Conservation (phyloP, 2,888 invertebrate species). For the Athetis lepigone region DNA sequence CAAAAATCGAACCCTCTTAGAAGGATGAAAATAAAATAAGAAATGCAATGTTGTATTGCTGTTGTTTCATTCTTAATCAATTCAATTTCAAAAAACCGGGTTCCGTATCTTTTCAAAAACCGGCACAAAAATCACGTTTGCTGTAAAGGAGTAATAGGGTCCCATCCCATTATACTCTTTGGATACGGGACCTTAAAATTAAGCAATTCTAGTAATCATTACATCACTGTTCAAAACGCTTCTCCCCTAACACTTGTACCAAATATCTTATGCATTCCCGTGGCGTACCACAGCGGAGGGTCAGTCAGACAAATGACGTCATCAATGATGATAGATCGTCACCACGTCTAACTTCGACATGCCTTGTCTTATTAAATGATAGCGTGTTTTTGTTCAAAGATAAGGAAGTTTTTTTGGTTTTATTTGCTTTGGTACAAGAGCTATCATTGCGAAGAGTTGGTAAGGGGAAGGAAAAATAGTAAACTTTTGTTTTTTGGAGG, state of each 20-base stretch:
- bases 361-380: conserved; percentile 54
- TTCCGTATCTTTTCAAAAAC: no score
- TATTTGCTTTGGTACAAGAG: background rate
- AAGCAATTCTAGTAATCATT: no score
- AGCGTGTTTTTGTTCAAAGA: conserved; percentile 28
- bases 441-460: background rate
- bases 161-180: no score
- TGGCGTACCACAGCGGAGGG: conserved; percentile 60
- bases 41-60: no score
- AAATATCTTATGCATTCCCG: conserved; percentile 57
- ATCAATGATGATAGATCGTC: conserved; percentile 70
- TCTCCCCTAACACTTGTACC: background rate
- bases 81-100: no score
- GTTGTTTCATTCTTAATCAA: no score
- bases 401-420: conserved; percentile 3
- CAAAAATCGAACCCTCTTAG: no score
- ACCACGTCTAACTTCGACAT: conserved; percentile 48
- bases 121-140: no score
- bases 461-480: background rate
- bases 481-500: no score
- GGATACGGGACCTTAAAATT: no score
- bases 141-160: no score
- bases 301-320: conserved; percentile 76
- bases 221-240: conserved; percentile 3
- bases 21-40: no score